Evolutionary conservation across 37 sponge, comb jelly and placozoan species (phyloP).

Genomic region (Cladorhizidae sp.): DNA sequence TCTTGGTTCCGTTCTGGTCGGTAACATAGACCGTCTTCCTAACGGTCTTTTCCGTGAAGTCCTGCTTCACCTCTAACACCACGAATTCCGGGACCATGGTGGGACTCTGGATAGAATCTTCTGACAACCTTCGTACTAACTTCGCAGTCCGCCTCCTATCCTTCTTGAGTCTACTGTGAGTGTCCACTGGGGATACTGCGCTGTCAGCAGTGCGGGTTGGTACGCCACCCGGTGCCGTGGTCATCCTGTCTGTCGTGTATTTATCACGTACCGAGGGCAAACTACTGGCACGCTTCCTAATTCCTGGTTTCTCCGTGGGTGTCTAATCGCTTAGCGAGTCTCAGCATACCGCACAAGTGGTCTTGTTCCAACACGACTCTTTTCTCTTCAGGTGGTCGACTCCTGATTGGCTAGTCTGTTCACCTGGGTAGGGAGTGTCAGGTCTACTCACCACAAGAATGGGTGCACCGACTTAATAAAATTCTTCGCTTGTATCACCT

Average conservation of each 20-base stretch:
- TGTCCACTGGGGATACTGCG: neutral
- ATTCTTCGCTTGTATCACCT: no score
- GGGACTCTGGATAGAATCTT: constrained; percentile 23
- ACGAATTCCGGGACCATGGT: constrained; percentile 48
- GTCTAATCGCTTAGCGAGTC: no score
- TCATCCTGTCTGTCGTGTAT: neutral
- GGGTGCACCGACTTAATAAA: no score
- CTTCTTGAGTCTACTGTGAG: neutral
- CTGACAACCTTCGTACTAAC: constrained; percentile 8
- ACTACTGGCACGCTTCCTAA: neutral
- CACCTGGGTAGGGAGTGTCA: no score
- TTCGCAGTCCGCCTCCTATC: neutral
- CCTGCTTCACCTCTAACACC: constrained; percentile 16
- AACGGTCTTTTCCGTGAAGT: constrained; percentile 8
- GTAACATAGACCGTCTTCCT: constrained; percentile 64
- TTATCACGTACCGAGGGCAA: no score
- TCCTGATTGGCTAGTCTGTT: no score
- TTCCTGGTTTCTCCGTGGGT: no score
- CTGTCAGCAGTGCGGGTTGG: neutral
- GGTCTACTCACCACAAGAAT: no score
- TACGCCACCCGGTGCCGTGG: neutral
- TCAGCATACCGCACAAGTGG: no score
- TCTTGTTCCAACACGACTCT: no score
- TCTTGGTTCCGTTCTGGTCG: constrained; percentile 62
- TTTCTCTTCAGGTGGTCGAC: no score